These are phyloP conservation scores for Helicoverpa armigera DNA, from an alignment of 1,140 invertebrate genomes.

Conservation along the genomic window DNA sequence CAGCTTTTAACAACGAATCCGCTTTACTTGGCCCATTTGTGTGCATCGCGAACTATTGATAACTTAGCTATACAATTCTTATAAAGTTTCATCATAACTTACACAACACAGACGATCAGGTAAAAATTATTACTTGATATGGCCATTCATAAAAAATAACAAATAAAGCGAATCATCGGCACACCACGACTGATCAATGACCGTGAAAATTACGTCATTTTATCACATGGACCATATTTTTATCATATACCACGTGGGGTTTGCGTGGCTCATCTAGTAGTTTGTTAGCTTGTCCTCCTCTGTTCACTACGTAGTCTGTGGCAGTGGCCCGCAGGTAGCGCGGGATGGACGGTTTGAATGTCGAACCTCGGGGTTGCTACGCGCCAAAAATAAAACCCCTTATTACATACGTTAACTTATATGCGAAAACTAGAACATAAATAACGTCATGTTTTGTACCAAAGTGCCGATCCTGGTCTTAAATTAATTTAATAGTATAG, in stretches of 20 bases:
- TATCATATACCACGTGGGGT: conserved; percentile 61
- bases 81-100: not conserved
- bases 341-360: conserved; percentile 78
- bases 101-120: not conserved
- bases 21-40: not conserved
- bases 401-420: not conserved
- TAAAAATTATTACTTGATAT: conserved; percentile 7
- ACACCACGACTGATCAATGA: conserved; percentile 34
- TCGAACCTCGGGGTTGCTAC: conserved; percentile 72
- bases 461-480: not conserved
- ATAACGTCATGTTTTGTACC: not conserved
- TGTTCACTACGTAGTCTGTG: conserved; percentile 64
- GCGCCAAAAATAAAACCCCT: conserved; percentile 19
- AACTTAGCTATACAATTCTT: too few relatives aligned
- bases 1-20: too few relatives aligned
- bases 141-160: conserved; percentile 33
- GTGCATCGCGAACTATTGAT: too few relatives aligned
- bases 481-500: conserved; percentile 23
- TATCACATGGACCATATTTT: conserved; percentile 53
- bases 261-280: conserved; percentile 50
- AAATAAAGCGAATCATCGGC: conserved; percentile 36
- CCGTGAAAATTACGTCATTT: conserved; percentile 59
- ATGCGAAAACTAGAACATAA: too few relatives aligned
- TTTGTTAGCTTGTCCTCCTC: conserved; percentile 52
- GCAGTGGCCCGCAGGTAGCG: conserved; percentile 67